Evolutionary conservation across 2,797 vertebrate species (phyloP).

Genomic region (Serranus cabrilla): DNA sequence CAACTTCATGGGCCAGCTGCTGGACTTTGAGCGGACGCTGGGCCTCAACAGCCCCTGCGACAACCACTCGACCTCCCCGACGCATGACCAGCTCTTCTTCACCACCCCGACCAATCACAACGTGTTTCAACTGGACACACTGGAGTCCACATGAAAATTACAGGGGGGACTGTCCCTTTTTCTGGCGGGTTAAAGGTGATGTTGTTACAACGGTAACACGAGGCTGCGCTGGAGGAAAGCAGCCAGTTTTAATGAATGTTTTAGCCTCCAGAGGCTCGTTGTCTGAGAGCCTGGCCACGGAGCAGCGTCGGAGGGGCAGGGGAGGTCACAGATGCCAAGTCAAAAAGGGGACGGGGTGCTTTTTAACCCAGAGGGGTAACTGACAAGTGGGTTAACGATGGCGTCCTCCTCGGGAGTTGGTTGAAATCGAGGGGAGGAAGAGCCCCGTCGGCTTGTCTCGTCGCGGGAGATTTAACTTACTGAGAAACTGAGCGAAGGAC

Average conservation of each 20-base stretch:
- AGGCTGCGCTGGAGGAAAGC: slow-evolving; percentile 64
- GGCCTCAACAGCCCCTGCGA: slow-evolving; percentile 97
- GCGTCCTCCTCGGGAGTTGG: slow-evolving; percentile 39
- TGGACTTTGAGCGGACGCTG: slow-evolving; percentile 98
- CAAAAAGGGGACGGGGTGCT: slow-evolving; percentile 36
- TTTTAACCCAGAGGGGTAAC: slow-evolving; percentile 52
- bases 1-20: slow-evolving; percentile 99
- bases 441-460: slow-evolving; percentile 41
- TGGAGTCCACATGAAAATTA: slow-evolving; percentile 94
- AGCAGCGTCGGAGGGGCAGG: slow-evolving; percentile 41
- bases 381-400: slow-evolving; percentile 33
- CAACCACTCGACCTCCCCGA: slow-evolving; percentile 85
- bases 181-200: slow-evolving; percentile 33
- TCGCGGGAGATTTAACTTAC: slow-evolving; percentile 65
- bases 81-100: slow-evolving; percentile 95
- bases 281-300: slow-evolving; percentile 58
- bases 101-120: slow-evolving; percentile 98
- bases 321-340: slow-evolving; percentile 61
- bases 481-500: slow-evolving; percentile 66
- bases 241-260: slow-evolving; percentile 84
- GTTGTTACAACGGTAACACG: slow-evolving; percentile 62
- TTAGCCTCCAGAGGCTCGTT: slow-evolving; percentile 81
- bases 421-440: slow-evolving; percentile 36
- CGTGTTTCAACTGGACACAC: slow-evolving; percentile 95
- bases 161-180: slow-evolving; percentile 33